Base-by-base conservation (phyloP, 2,113 vertebrate species). In the Pachypanchax playfairii region DNA sequence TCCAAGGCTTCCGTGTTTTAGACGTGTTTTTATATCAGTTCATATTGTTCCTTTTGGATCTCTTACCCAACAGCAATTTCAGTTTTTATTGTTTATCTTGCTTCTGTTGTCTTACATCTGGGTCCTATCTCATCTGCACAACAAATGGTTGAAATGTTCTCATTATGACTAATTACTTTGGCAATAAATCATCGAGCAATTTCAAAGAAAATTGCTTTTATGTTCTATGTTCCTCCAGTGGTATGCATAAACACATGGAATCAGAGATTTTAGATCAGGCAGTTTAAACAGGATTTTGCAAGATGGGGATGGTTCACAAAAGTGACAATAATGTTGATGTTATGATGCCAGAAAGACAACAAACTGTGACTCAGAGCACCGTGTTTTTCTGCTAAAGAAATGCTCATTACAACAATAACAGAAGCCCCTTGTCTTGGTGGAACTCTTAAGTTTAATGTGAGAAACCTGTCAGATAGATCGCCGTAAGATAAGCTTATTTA, bases 401-500 rank as follows among this genome's bases (percentile, higher is more conserved):
- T 10, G 5, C 35, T 65, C 41, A 55, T 69, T 65, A 60, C 17
- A 43, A 36, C 4, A 69, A 22, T 21, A 73, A 50, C 35, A 64
- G 29, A 44, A 42, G 35, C 38, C 66, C 52, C 44, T 53, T 6
- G 13, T 80, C 75, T 68, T 35, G 71, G 25, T 38, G 21, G 26
- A 47, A 64, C 53, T 17, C 8, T 11, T 78, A n/a, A n/a, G 70
- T 80, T 80, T 71, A 29, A 24, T 73, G 46, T 77, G 59, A 77
- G 82, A 76, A 36, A 70, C 49, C 76, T 84, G 80, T 73, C 82
- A 87, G 61, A 67, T 33, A 80, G 55, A 65, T 39, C 61, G 60
- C 73, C 73, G 13, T 61, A 50, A 85, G 73, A 85, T 74, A 68
- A 67, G 65, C 80, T 75, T 76, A 79, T 75, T 83, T 62, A 65